These are phyloP conservation scores for Drosophila bocki DNA, from an alignment of 1,140 invertebrate species.

Conservation along the genomic window DNA sequence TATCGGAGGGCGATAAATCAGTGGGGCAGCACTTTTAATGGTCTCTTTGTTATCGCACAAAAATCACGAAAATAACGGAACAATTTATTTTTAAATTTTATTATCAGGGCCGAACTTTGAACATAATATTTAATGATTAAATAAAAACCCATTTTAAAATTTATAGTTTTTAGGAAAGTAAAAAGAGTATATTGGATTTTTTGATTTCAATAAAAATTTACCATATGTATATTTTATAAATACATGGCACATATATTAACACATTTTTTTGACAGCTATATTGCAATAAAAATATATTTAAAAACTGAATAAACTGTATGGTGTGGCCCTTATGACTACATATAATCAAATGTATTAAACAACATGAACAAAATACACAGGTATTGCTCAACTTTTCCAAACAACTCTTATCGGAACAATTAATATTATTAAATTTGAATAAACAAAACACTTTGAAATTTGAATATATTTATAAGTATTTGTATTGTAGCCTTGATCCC, in stretches of 20 bases:
- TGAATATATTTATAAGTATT: neutral
- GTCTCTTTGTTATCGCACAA: neutral
- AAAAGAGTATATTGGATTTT: no score
- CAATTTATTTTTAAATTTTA: no score
- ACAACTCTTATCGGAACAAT: slow-evolving; percentile 8
- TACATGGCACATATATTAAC: no score
- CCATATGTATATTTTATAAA: no score
- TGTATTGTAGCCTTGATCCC: neutral
- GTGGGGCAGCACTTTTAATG: neutral
- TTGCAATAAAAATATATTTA: no score
- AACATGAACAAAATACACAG: neutral
- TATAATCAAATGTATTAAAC: neutral
- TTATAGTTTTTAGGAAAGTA: no score
- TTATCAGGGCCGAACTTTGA: no score
- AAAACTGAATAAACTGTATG: neutral
- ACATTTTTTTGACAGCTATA: no score
- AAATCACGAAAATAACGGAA: neutral
- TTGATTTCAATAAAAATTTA: no score
- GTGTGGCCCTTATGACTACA: neutral
- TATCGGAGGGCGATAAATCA: neutral
- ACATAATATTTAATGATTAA: no score
- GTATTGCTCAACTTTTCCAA: slow-evolving; percentile 1
- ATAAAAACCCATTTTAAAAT: no score
- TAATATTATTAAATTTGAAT: neutral
- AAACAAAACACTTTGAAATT: no score